A percentile compares a stretch with the other conserved stretches of the same genome.
Evolutionary conservation across 2,888 invertebrate species (phyloP).

Genomic region (Drosophila pseudotakahashii): DNA sequence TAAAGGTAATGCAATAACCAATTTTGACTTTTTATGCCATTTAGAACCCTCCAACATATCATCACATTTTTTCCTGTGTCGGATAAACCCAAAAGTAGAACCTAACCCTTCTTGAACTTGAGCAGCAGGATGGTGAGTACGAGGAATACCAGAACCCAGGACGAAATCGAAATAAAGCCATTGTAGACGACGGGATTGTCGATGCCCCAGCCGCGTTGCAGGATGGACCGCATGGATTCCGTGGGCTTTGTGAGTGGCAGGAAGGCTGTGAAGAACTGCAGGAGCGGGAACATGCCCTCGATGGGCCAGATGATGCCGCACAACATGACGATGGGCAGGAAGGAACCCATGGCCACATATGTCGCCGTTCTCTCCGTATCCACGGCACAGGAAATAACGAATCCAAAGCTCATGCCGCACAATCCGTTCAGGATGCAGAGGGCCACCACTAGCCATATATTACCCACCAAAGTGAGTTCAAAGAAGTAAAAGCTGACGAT

Average conservation of each 20-base stretch:
- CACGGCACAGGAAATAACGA: constrained; percentile 91
- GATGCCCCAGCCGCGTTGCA: constrained; percentile 93
- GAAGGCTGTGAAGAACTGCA: constrained; percentile 89
- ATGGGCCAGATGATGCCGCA: constrained; percentile 98
- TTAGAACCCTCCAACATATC: neutral
- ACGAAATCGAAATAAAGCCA: constrained; percentile 91
- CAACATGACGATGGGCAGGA: constrained; percentile 93
- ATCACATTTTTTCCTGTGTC: neutral
- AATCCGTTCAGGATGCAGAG: constrained; percentile 93
- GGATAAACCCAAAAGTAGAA: neutral
- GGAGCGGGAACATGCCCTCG: constrained; percentile 93
- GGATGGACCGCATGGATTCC: constrained; percentile 93
- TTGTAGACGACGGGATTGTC: constrained; percentile 89
- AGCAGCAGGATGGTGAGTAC: constrained; percentile 90
- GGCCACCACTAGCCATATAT: constrained; percentile 89
- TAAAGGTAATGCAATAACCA: too few species aligned
- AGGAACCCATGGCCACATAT: constrained; percentile 93
- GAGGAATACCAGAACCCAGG: constrained; percentile 92
- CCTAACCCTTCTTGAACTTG: constrained; percentile 93
- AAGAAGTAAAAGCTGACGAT: constrained; percentile 92
- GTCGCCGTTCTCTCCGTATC: constrained; percentile 94
- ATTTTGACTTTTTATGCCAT: too few species aligned
- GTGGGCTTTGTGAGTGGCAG: constrained; percentile 95
- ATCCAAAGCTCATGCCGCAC: constrained; percentile 97
- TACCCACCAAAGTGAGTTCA: constrained; percentile 91